Base-by-base conservation (phyloP, 2,797 vertebrate species). In the Caiman crocodilus region DNA sequence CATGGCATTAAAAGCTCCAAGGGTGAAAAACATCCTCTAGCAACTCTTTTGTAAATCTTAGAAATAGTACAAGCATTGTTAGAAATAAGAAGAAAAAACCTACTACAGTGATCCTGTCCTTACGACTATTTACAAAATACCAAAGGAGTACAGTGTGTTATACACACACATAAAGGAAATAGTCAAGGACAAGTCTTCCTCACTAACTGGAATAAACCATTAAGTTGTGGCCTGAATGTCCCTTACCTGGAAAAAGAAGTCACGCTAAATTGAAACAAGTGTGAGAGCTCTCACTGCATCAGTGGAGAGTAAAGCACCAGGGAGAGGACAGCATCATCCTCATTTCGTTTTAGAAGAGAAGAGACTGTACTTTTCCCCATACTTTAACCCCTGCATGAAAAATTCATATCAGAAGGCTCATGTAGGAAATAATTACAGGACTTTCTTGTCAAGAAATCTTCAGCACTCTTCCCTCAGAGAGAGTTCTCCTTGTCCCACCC, bases 1-100 rank as follows among this genome's bases (percentile, higher is more conserved):
- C 95, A 94, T 84, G 86, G 28, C 79, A 57, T 56, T 28, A 79
- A 91, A 94, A 92, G 6, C 76, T 87, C 74, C 15, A 58, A 94
- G 76, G 75, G 87, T 81, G 84, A 83, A 87, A 82, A 85, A 6
- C 5, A 60, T n/a, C 32, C 21, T 84, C 74, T 59, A 71, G 71
- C 32, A 42, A 16, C 42, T 32, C n/a, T 7, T 58, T 30, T 92
- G 71, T 89, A 82, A 89, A 89, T 84, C 2, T 9, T 60, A 81
- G 20, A 82, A 95, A 74, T 8, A 75, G 35, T 30, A 87, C 64
- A 57, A 76, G 60, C 63, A 90, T 82, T 79, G 82, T 88, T 91
- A 17, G 56, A 84, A 85, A 90, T 61, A 74, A 77, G 74, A 84
- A 69, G 35, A 78, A 87, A 86, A 84, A 91, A 61, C 81, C 9